Base-by-base conservation (phyloP, 2,888 invertebrate genomes). In the Podabrus alpinus region DNA sequence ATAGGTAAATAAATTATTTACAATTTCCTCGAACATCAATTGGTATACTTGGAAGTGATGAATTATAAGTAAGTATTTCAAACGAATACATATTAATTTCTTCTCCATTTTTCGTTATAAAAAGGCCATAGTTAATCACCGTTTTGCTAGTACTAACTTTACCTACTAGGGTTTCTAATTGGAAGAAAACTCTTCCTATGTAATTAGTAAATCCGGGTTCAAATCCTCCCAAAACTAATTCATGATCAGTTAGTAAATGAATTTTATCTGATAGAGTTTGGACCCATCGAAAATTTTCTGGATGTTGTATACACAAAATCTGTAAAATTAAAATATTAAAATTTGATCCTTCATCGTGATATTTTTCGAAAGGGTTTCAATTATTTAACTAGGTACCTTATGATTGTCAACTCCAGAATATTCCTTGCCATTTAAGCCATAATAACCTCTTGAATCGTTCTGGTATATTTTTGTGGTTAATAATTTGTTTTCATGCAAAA, bases 391-490 rank as follows among this genome's bases (percentile, higher is more conserved):
- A n/a, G n/a, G n/a, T 72, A 75, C 72, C 62, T 71, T 74, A 7
- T 71, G 59, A 16, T 71, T 70, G 29, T 71, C 16, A 9, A 68
- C 68, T 15, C 29, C 70, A 3, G 10, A 29, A 16, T 68, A 3
- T 60, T 71, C 66, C 16, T 19, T 59, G 1, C 66, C 66, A 19
- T 19, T 24, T n/a, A 29, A 61, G 59, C 66, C 75, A 19, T 71
- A 75, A 45, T 59, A 72, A 1, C 61, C 71, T 25, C 72, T 75
- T 13, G n/a, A 25, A 11, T 64, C 66, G 1, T 59, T n/a, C 3
- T 16, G 15, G 13, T 75, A 71, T 15, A 75, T 75, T 21, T 68
- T 71, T 4, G 71, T 69, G 5, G 75, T 71, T 25, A 61, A 45
- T 24, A 75, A 11, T n/a, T 62, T 25, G 7, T 29, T 45, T 10